Percentiles rank a stretch among this genome's conserved stretches.
These are phyloP conservation scores for Nebria brevicollis DNA, from an alignment of 2,888 invertebrate species.

Conservation along the genomic window DNA sequence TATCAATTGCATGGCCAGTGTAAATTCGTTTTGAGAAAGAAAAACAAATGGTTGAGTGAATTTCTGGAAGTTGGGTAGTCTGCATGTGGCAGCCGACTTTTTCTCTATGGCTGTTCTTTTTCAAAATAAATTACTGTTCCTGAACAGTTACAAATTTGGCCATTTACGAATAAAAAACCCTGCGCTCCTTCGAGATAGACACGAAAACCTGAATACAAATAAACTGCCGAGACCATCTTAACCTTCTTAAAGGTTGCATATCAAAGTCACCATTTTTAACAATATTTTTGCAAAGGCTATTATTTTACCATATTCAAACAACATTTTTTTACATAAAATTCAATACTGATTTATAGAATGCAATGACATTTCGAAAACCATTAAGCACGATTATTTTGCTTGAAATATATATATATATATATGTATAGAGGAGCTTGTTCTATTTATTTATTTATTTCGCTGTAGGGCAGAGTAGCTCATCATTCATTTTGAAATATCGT, in stretches of 20 bases:
- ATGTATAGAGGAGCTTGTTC: background rate
- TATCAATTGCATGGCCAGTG: background rate
- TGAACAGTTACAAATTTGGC: conserved; percentile 1
- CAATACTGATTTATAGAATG: background rate
- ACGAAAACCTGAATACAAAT: background rate
- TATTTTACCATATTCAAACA: too few relatives aligned
- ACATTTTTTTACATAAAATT: too few relatives aligned
- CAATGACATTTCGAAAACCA: background rate
- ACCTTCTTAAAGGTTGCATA: background rate
- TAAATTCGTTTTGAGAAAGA: background rate
- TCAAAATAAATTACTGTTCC: background rate
- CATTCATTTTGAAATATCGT: conserved; percentile 18
- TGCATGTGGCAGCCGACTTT: background rate
- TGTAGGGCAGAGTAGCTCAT: background rate
- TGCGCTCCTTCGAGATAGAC: background rate
- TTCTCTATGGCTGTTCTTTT: background rate
- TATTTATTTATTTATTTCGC: conserved; percentile 11
- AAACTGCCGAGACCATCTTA: background rate
- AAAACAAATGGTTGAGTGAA: background rate
- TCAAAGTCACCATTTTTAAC: too few relatives aligned
- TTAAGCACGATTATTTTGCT: background rate
- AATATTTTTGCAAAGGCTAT: too few relatives aligned
- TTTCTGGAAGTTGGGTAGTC: background rate
- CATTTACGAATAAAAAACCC: background rate
- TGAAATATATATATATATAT: background rate